A percentile compares a stretch with the other conserved stretches of the same genome.
Evolutionary conservation across 2,888 invertebrate species (phyloP).

Genomic region (Protodeltote pygarga): DNA sequence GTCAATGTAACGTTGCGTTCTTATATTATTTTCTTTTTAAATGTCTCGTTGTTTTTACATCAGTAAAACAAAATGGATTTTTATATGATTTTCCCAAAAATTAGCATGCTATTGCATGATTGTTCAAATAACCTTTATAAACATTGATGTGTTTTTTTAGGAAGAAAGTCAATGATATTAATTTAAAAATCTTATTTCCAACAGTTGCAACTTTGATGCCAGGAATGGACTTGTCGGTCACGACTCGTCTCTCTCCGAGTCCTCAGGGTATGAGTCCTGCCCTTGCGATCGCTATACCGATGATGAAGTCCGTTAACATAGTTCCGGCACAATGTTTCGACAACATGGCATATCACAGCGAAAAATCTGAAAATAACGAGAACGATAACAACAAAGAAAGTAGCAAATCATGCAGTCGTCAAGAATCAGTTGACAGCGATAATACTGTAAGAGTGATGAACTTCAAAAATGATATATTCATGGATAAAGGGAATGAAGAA

Average conservation of each 20-base stretch:
- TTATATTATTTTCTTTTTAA: constrained; percentile 23
- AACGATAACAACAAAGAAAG: constrained; percentile 54
- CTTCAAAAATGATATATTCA: constrained; percentile 75
- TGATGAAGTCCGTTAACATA: constrained; percentile 86
- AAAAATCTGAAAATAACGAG: constrained; percentile 65
- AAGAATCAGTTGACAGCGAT: constrained; percentile 73
- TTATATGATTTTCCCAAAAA: constrained; percentile 13
- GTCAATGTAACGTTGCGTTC: constrained; percentile 29
- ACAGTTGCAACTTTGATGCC: constrained; percentile 85
- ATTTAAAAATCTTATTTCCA: constrained; percentile 42
- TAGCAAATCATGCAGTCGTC: constrained; percentile 69
- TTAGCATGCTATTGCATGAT: constrained; percentile 59
- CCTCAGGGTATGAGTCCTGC: constrained; percentile 89
- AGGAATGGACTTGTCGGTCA: constrained; percentile 88
- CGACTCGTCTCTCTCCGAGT: constrained; percentile 89
- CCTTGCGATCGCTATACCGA: constrained; percentile 87
- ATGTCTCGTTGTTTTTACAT: constrained; percentile 23
- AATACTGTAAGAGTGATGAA: constrained; percentile 74
- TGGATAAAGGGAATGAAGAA: constrained; percentile 69
- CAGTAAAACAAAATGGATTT: constrained; percentile 1
- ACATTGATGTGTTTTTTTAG: constrained; percentile 8
- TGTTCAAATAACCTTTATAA: constrained; percentile 31
- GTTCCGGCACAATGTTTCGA: constrained; percentile 83
- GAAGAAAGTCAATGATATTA: constrained; percentile 5
- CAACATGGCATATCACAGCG: constrained; percentile 81